Conservation (phyloP, 2,113 vertebrate species). For the Seriola rivoliana region DNA sequence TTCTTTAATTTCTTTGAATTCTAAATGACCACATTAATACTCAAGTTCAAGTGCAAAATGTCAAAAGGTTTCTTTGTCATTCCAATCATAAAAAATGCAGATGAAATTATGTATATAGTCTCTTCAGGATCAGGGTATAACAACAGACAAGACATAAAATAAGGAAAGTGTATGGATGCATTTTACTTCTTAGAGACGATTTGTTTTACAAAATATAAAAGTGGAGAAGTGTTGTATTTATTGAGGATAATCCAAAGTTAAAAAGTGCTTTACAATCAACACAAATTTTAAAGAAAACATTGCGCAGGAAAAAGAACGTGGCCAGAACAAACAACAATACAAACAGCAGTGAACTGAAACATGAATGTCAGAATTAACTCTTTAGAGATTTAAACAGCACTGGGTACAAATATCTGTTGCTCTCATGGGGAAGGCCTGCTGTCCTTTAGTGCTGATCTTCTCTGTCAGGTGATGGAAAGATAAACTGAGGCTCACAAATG, state of each 20-base stretch:
- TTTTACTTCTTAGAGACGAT: background rate
- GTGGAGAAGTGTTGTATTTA: too few species aligned
- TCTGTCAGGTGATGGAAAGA: slow-evolving; percentile 32
- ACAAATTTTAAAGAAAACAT: background rate
- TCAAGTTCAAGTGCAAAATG: background rate
- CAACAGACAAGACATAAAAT: background rate
- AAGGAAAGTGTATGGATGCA: background rate
- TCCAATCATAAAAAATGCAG: too few species aligned
- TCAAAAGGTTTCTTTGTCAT: background rate
- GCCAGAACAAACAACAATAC: background rate
- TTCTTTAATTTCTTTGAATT: background rate
- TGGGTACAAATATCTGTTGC: background rate
- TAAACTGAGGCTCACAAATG: slow-evolving; percentile 37
- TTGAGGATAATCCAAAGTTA: background rate
- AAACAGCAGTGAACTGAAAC: background rate
- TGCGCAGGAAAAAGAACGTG: background rate
- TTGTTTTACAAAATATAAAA: too few species aligned
- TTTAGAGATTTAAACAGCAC: background rate
- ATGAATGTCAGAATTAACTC: background rate
- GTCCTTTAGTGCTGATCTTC: background rate
- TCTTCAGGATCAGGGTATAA: background rate
- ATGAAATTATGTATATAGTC: background rate
- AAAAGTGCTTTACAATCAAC: background rate
- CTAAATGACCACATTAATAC: background rate
- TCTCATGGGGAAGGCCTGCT: slow-evolving; percentile 9